These are phyloP conservation scores for Ichneumon xanthorius DNA, from an alignment of 2,888 invertebrate genomes.

Conservation along the genomic window DNA sequence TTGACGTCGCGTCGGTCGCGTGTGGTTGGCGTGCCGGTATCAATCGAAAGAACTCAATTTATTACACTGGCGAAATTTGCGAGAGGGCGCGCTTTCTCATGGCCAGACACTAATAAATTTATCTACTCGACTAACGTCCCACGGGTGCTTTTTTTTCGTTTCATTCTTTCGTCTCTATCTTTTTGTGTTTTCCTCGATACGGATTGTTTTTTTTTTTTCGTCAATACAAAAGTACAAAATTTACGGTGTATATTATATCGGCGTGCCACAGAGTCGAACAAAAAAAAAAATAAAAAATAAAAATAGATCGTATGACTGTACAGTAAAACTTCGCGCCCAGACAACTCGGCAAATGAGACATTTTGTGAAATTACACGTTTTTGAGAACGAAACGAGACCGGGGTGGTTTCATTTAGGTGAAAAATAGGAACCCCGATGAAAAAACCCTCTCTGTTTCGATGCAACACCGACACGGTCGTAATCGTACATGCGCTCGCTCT, in stretches of 20 bases:
- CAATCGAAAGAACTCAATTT: slow-evolving; percentile 5
- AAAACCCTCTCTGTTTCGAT: slow-evolving; percentile 7
- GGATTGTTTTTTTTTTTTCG: slow-evolving; percentile 23
- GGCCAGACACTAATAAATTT: slow-evolving; percentile 2
- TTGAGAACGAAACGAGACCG: slow-evolving; percentile 22
- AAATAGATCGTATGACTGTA: slow-evolving; percentile 40
- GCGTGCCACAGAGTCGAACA: slow-evolving; percentile 55
- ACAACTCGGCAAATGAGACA: slow-evolving; percentile 23
- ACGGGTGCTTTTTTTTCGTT: slow-evolving; percentile 1
- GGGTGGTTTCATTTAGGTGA: background rate
- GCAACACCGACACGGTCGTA: slow-evolving; percentile 12
- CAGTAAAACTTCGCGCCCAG: slow-evolving; percentile 37
- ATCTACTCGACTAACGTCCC: background rate
- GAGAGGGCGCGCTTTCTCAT: slow-evolving; percentile 1
- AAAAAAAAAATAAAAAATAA: slow-evolving; percentile 12
- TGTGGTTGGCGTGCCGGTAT: background rate
- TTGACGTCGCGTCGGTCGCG: slow-evolving; percentile 13
- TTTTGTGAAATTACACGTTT: background rate
- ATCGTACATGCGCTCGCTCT: slow-evolving; percentile 34
- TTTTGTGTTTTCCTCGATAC: background rate
- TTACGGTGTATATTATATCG: slow-evolving; percentile 62
- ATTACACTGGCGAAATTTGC: slow-evolving; percentile 8
- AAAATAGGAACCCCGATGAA: slow-evolving; percentile 23
- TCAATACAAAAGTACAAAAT: slow-evolving; percentile 68
- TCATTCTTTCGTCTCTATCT: slow-evolving; percentile 8